Conservation (phyloP, 2,113 vertebrate genomes). For the Trichomycterus rosablanca region DNA sequence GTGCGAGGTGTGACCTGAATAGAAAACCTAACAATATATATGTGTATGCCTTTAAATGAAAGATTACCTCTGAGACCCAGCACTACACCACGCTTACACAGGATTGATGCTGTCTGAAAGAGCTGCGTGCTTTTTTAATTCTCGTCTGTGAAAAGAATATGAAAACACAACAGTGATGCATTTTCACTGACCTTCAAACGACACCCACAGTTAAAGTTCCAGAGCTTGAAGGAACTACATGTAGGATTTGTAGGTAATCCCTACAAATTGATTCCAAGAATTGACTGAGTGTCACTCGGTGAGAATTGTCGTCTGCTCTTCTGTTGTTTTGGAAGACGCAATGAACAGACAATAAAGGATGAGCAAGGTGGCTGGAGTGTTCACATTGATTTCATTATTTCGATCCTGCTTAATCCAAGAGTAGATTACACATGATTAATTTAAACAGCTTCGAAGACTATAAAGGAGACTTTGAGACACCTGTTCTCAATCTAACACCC, state of each 20-base stretch:
- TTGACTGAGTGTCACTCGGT: neutral
- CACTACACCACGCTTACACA: too few species aligned
- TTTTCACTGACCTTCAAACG: slow-evolving; percentile 19
- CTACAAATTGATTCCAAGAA: neutral
- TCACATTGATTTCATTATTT: too few species aligned
- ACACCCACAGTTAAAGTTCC: slow-evolving; percentile 8
- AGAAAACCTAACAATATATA: neutral
- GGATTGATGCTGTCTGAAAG: too few species aligned
- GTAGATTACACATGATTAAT: too few species aligned
- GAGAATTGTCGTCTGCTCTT: too few species aligned
- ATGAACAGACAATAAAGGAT: too few species aligned
- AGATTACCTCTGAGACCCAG: slow-evolving; percentile 27
- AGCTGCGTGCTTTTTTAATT: too few species aligned
- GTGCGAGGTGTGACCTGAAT: slow-evolving; percentile 24
- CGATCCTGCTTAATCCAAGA: neutral
- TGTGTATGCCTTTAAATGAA: neutral
- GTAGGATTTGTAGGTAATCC: neutral
- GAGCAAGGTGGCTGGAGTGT: too few species aligned
- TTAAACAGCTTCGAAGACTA: too few species aligned
- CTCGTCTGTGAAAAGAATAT: neutral
- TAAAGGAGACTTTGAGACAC: too few species aligned
- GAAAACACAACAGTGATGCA: slow-evolving; percentile 15
- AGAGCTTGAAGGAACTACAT: slow-evolving; percentile 1
- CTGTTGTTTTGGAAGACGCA: neutral
- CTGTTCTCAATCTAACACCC: too few species aligned